Conservation (phyloP, 1,140 invertebrate genomes). For the Brachionus asplanchnoidis region DNA sequence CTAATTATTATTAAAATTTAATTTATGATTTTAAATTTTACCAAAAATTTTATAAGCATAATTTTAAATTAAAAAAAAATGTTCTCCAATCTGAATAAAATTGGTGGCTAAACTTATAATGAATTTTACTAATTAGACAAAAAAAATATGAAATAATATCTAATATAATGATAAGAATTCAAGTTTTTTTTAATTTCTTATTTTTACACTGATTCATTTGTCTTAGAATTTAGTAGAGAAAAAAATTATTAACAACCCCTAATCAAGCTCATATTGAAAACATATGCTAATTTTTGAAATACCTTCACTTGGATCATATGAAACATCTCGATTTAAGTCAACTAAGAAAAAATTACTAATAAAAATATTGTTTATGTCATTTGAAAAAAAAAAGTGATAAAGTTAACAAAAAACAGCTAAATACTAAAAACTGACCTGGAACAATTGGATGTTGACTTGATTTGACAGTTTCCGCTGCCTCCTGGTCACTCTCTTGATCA, state of each 20-base stretch:
- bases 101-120: background rate
- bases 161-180: too few relatives aligned
- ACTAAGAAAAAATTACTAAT: background rate
- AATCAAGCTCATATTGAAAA: background rate
- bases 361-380: background rate
- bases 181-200: background rate
- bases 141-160: background rate
- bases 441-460: background rate
- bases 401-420: background rate
- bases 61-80: background rate
- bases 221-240: background rate
- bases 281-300: background rate
- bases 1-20: background rate
- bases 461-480: background rate
- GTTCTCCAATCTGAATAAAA: background rate
- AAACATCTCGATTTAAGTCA: constrained; percentile 1
- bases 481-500: constrained; percentile 26
- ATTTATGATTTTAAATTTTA: background rate
- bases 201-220: background rate
- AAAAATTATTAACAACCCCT: background rate
- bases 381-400: background rate
- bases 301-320: constrained; percentile 39
- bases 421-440: background rate
- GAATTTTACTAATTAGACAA: background rate
- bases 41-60: background rate